Conservation (phyloP, 2,888 invertebrate genomes). For the Oeneis ivallda region DNA sequence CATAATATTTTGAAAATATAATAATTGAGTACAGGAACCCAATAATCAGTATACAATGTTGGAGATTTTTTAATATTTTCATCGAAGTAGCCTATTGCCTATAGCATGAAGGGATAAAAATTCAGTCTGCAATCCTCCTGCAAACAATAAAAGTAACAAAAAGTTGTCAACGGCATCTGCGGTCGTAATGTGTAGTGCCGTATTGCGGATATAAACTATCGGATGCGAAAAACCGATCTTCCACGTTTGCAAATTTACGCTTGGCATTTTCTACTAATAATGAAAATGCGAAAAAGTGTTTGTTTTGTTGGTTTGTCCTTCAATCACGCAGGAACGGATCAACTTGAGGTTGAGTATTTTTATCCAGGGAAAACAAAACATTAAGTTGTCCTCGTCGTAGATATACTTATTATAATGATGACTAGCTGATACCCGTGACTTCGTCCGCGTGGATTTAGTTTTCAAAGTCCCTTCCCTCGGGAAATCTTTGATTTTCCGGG, state of each 20-base stretch:
- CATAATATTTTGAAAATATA: no score
- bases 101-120: constrained; percentile 14
- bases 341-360: no score
- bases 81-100: background rate
- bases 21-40: background rate
- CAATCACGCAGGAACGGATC: no score
- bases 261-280: constrained; percentile 7
- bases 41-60: background rate
- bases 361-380: no score
- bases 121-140: constrained; percentile 10
- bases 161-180: constrained; percentile 24
- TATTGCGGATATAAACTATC: constrained; percentile 30
- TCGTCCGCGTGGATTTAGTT: no score
- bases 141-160: constrained; percentile 22
- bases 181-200: constrained; percentile 28
- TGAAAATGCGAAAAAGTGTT: no score
- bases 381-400: no score
- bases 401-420: no score
- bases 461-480: no score
- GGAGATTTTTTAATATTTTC: constrained; percentile 3
- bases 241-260: constrained; percentile 6
- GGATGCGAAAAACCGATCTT: constrained; percentile 24
- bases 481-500: no score
- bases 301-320: no score
- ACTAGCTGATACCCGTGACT: no score